Evolutionary conservation across 2,888 invertebrate species (phyloP).

Genomic region (Phania funesta): DNA sequence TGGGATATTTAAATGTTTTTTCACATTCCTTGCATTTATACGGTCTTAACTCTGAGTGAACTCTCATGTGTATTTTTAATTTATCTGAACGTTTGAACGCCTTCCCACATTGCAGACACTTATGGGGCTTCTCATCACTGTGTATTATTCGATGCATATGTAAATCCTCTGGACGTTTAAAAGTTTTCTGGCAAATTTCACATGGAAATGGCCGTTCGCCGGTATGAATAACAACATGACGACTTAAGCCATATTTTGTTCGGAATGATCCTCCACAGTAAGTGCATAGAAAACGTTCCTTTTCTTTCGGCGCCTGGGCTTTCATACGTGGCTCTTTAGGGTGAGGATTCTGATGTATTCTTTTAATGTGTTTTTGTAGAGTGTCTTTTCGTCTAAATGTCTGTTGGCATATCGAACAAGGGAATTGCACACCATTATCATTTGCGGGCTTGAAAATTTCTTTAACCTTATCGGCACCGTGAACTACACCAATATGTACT

Average conservation of each 20-base stretch:
- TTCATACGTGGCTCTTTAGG: slow-evolving; percentile 34
- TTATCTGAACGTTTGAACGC: slow-evolving; percentile 74
- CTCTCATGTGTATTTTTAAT: slow-evolving; percentile 71
- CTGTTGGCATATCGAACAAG: slow-evolving; percentile 55
- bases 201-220: slow-evolving; percentile 79
- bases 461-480: slow-evolving; percentile 53
- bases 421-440: slow-evolving; percentile 46
- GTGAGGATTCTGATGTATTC: slow-evolving; percentile 58
- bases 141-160: slow-evolving; percentile 84
- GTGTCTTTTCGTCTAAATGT: slow-evolving; percentile 56
- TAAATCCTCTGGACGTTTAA: slow-evolving; percentile 85
- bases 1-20: slow-evolving; percentile 84
- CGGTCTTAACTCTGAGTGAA: slow-evolving; percentile 73
- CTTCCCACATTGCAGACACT: slow-evolving; percentile 72
- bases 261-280: slow-evolving; percentile 57
- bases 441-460: slow-evolving; percentile 48
- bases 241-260: slow-evolving; percentile 51
- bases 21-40: slow-evolving; percentile 84
- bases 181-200: slow-evolving; percentile 75
- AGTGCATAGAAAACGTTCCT: slow-evolving; percentile 56
- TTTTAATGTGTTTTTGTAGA: slow-evolving; percentile 54
- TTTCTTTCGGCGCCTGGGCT: slow-evolving; percentile 28
- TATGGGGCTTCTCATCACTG: slow-evolving; percentile 71
- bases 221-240: slow-evolving; percentile 82
- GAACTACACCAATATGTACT: slow-evolving; percentile 59